Evolutionary conservation across 2,888 invertebrate genomes (phyloP).

Genomic region (Aphidoletes aphidimyza): DNA sequence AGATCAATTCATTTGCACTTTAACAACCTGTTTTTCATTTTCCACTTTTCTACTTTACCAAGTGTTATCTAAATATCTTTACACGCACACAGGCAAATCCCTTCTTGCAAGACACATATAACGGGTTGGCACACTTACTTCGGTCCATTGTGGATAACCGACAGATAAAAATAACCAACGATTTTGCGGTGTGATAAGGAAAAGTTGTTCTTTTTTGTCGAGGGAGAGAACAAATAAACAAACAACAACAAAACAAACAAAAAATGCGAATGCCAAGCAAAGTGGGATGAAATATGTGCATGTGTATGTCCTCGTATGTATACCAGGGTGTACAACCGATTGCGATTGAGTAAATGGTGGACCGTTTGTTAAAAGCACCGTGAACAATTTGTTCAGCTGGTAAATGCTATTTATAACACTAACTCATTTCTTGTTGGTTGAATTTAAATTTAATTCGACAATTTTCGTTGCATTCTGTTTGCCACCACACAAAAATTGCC

Average conservation of each 20-base stretch:
- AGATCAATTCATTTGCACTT: background rate
- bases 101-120: background rate
- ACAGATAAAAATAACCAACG: slow-evolving; percentile 31
- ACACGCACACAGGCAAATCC: slow-evolving; percentile 1
- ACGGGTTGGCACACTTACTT: slow-evolving; percentile 21
- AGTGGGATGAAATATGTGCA: slow-evolving; percentile 42
- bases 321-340: background rate
- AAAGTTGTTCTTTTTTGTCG: background rate
- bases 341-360: slow-evolving; percentile 3
- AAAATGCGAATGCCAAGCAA: background rate
- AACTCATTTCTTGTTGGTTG: slow-evolving; percentile 52
- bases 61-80: too few species aligned
- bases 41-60: too few species aligned
- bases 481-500: background rate
- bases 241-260: background rate
- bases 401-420: slow-evolving; percentile 50
- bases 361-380: slow-evolving; percentile 53
- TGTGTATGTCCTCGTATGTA: background rate
- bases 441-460: slow-evolving; percentile 54
- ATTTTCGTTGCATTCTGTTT: slow-evolving; percentile 49
- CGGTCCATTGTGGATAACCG: slow-evolving; percentile 14
- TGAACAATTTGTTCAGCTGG: slow-evolving; percentile 53
- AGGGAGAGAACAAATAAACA: background rate
- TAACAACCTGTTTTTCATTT: background rate
- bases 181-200: slow-evolving; percentile 31